Conservation (phyloP, 2,113 vertebrate species). For the Entomyzon cyanotis region DNA sequence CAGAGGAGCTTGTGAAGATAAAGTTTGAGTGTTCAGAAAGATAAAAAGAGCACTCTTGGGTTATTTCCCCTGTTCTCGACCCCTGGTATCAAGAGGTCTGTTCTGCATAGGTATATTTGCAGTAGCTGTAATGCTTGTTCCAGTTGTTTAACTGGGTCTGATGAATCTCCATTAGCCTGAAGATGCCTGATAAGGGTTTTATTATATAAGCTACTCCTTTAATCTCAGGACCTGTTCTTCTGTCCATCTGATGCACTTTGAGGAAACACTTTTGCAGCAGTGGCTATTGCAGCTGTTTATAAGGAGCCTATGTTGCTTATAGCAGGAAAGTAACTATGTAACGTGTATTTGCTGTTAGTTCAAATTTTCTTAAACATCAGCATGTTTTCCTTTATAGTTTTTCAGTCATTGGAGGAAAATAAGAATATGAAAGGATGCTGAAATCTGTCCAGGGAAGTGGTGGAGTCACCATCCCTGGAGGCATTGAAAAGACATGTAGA, state of each 20-base stretch:
- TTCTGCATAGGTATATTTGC: background rate
- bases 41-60: background rate
- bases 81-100: background rate
- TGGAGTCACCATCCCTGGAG: background rate
- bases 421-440: background rate
- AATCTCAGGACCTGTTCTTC: background rate
- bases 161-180: background rate
- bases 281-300: background rate
- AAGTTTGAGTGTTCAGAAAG: background rate
- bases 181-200: background rate
- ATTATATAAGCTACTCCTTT: background rate
- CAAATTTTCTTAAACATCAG: background rate
- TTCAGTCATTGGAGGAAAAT: background rate
- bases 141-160: background rate
- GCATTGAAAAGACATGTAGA: background rate
- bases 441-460: background rate
- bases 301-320: background rate
- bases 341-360: background rate
- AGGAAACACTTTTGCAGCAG: background rate
- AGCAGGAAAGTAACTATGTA: background rate
- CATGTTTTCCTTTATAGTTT: background rate
- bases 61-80: background rate
- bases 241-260: background rate
- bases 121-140: constrained; percentile 1
- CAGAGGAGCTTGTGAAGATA: background rate